phyloP scores from a whole-genome alignment of 1,140 invertebrate genomes.

The Drosophila dunni region DNA sequence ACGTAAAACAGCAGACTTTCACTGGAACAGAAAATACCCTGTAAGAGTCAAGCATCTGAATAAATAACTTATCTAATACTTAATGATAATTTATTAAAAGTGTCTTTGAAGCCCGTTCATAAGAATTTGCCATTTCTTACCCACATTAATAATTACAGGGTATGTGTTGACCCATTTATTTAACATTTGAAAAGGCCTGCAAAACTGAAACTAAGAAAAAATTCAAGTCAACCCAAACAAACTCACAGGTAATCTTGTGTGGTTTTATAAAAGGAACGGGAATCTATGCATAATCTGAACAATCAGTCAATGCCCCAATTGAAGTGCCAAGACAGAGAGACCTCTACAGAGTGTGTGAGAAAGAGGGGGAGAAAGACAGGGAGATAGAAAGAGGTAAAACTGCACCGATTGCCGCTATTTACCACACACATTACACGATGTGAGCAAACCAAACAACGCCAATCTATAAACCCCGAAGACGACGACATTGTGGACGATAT shows the following conservation, averaged over 20 bases:
- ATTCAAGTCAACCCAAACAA: not conserved
- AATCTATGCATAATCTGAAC: not conserved
- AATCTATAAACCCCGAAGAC: constrained; percentile 54
- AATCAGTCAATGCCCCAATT: constrained; percentile 60
- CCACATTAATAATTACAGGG: not conserved
- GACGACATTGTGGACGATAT: constrained; percentile 50
- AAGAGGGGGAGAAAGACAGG: not conserved
- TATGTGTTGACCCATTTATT: not conserved
- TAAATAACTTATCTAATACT: no score
- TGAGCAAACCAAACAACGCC: constrained; percentile 67
- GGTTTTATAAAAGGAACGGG: not conserved
- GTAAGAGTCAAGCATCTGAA: no score
- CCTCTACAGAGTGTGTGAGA: not conserved
- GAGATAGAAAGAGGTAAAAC: constrained; percentile 11
- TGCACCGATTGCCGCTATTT: constrained; percentile 65
- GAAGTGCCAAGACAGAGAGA: not conserved
- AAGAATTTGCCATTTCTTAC: no score
- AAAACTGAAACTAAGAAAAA: not conserved
- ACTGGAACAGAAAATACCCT: no score
- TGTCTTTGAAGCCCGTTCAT: no score
- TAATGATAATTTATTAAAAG: no score
- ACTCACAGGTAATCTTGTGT: not conserved
- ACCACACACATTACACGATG: constrained; percentile 75
- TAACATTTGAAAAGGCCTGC: not conserved
- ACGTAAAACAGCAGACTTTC: no score